Conservation (phyloP, 35 echinoderm and acorn worm genomes). For the Amphiura filiformis region DNA sequence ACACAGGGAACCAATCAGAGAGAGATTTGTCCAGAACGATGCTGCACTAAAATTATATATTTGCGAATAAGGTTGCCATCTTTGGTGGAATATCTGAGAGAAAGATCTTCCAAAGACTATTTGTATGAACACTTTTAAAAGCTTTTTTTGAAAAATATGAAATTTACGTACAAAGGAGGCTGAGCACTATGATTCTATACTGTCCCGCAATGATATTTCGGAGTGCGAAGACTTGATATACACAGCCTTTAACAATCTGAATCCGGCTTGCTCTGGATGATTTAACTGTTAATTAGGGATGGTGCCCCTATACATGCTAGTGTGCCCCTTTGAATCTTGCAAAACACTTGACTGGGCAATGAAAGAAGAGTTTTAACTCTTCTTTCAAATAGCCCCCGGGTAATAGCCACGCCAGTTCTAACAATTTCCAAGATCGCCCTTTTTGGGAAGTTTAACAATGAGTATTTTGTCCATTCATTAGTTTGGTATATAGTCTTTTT, state of each 20-base stretch:
- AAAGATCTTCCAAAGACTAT: constrained; percentile 4
- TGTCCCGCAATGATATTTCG: not conserved
- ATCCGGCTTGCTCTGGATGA: not conserved
- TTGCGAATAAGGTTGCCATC: not conserved
- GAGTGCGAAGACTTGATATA: not conserved
- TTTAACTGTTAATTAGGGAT: too few species aligned
- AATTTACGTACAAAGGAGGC: too few species aligned
- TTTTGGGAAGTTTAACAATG: constrained; percentile 41
- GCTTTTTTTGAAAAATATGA: too few species aligned
- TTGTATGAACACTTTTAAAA: not conserved
- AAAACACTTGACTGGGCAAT: not conserved
- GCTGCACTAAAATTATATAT: not conserved
- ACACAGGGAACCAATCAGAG: constrained; percentile 3
- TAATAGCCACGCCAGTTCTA: constrained; percentile 46
- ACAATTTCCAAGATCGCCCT: constrained; percentile 33
- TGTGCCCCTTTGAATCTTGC: too few species aligned
- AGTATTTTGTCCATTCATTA: constrained; percentile 9
- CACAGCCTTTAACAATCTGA: not conserved
- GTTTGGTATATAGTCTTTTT: not conserved
- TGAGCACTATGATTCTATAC: not conserved
- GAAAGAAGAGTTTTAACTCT: constrained; percentile 25
- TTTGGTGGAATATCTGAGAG: not conserved
- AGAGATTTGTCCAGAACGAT: not conserved
- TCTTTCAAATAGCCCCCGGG: too few species aligned
- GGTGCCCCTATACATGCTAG: too few species aligned